Conservation (phyloP, 2,888 invertebrate species). For the Eilema depressum region DNA sequence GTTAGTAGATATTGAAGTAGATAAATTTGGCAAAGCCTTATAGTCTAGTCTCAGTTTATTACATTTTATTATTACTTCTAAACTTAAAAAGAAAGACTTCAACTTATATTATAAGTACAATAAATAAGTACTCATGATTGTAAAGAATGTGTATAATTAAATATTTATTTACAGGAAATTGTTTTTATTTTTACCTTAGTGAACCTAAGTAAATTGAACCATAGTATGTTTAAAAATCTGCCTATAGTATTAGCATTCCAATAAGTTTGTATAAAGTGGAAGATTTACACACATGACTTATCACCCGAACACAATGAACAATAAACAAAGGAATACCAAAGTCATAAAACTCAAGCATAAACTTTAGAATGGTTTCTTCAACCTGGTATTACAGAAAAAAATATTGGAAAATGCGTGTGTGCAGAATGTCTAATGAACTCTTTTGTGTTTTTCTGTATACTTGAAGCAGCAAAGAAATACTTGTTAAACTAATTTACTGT, state of each 20-base stretch:
- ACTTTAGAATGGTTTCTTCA: slow-evolving; percentile 41
- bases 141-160: slow-evolving; percentile 24
- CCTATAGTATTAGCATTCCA: neutral
- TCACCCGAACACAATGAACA: slow-evolving; percentile 42
- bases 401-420: slow-evolving; percentile 24
- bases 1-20: slow-evolving; percentile 76
- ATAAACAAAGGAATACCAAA: slow-evolving; percentile 46
- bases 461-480: neutral
- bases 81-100: neutral
- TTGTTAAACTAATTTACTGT: neutral
- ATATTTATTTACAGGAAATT: slow-evolving; percentile 4
- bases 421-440: slow-evolving; percentile 12
- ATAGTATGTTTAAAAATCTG: neutral
- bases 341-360: slow-evolving; percentile 27
- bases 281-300: slow-evolving; percentile 26
- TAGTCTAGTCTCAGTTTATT: slow-evolving; percentile 20
- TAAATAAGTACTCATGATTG: slow-evolving; percentile 29
- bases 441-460: slow-evolving; percentile 2
- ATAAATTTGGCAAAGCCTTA: slow-evolving; percentile 64
- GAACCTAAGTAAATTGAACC: too few species aligned
- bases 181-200: neutral
- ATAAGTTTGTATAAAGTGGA: neutral
- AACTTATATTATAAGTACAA: slow-evolving; percentile 23
- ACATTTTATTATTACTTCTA: slow-evolving; percentile 8
- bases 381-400: slow-evolving; percentile 33